Percentiles rank a stretch among this genome's conserved stretches.
These are phyloP conservation scores for Mythimna pallens DNA, from an alignment of 2,888 invertebrate genomes.

Conservation along the genomic window DNA sequence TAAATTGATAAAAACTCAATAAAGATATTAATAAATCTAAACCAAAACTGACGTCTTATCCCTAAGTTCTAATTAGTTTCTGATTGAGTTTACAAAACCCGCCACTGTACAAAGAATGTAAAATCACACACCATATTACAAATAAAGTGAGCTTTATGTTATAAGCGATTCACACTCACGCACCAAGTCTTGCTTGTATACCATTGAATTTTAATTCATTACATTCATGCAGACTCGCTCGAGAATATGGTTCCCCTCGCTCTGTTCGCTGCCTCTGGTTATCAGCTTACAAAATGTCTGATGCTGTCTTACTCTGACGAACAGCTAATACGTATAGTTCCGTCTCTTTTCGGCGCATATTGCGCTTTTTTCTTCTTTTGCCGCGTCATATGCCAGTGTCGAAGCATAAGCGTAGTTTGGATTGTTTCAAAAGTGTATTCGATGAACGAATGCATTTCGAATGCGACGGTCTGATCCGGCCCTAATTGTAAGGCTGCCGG, in stretches of 20 bases:
- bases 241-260: conserved; percentile 90
- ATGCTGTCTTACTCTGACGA: conserved; percentile 83
- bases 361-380: conserved; percentile 91
- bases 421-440: conserved; percentile 79
- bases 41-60: conserved; percentile 25
- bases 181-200: conserved; percentile 77
- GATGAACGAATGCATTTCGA: conserved; percentile 72
- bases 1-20: conserved; percentile 33
- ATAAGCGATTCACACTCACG: conserved; percentile 80
- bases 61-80: conserved; percentile 71
- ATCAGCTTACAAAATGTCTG: conserved; percentile 90
- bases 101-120: conserved; percentile 47
- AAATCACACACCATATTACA: conserved; percentile 52
- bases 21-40: neutral
- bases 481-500: conserved; percentile 69
- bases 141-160: conserved; percentile 74
- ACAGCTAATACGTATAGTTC: conserved; percentile 80
- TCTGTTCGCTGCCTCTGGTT: conserved; percentile 89
- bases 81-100: conserved; percentile 49
- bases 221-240: conserved; percentile 88
- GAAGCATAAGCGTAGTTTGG: conserved; percentile 81
- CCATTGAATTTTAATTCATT: conserved; percentile 90
- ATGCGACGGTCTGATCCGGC: conserved; percentile 62
- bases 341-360: conserved; percentile 86
- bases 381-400: conserved; percentile 88